Conservation (phyloP, 1,140 invertebrate genomes). For the fruit fly (Drosophila melanogaster) region DNA sequence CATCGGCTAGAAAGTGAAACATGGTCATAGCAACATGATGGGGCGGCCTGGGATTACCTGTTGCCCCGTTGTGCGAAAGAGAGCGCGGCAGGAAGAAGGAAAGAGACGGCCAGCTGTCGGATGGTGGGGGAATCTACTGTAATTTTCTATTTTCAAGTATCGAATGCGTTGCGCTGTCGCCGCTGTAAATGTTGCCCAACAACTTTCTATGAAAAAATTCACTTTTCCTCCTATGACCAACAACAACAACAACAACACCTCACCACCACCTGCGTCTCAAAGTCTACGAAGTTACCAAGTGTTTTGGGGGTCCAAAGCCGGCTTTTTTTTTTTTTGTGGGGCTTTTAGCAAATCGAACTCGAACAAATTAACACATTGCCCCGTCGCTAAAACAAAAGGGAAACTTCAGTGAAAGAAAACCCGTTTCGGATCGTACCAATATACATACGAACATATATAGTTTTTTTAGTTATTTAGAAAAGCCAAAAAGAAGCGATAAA, state of each 20-base stretch:
- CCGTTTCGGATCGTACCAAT: constrained; percentile 4
- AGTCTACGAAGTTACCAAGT: neutral
- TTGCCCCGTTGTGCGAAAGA: neutral
- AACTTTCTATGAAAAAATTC: constrained; percentile 83
- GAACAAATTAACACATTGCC: constrained; percentile 67
- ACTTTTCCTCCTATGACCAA: constrained; percentile 65
- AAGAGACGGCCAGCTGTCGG: constrained; percentile 20
- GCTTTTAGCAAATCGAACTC: constrained; percentile 65
- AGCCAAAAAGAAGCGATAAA: constrained; percentile 9
- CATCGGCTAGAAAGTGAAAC: constrained; percentile 45
- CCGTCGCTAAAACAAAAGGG: constrained; percentile 58
- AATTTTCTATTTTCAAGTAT: constrained; percentile 81
- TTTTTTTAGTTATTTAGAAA: constrained; percentile 8
- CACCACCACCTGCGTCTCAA: constrained; percentile 16
- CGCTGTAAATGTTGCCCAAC: constrained; percentile 75
- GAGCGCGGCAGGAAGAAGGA: constrained; percentile 4
- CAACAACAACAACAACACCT: neutral
- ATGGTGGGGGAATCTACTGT: constrained; percentile 27
- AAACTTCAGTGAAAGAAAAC: constrained; percentile 58
- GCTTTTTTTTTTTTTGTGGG: constrained; percentile 49
- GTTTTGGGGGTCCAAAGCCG: constrained; percentile 42
- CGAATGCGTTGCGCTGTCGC: constrained; percentile 46
- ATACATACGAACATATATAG: neutral
- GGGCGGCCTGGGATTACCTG: constrained; percentile 19
- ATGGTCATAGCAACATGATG: constrained; percentile 3